Conservation (phyloP, 2,888 invertebrate species). For the Lithosia quadra region DNA sequence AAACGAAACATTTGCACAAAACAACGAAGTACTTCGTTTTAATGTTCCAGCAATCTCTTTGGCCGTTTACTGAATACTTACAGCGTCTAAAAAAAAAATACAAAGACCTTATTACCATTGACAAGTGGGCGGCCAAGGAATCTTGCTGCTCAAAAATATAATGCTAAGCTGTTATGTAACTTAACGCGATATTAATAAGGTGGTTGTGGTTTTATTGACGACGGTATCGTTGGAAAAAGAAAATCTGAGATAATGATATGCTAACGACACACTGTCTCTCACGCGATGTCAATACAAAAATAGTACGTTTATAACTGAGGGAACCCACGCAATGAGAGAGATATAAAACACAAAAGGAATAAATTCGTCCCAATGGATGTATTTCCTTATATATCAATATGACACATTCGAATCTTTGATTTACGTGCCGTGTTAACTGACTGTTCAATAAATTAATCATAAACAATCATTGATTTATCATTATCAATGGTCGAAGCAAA, state of each 20-base stretch:
- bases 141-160: slow-evolving; percentile 22
- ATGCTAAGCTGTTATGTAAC: slow-evolving; percentile 29
- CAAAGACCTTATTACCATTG: slow-evolving; percentile 53
- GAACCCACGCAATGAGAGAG: slow-evolving; percentile 70
- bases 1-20: slow-evolving; percentile 37
- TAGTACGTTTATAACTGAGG: slow-evolving; percentile 59
- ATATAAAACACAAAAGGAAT: slow-evolving; percentile 50
- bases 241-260: slow-evolving; percentile 64
- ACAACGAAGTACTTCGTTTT: slow-evolving; percentile 28
- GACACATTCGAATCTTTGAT: not conserved
- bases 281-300: slow-evolving; percentile 71
- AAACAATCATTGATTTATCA: not conserved
- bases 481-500: slow-evolving; percentile 5
- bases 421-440: not conserved
- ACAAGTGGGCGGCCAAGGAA: slow-evolving; percentile 48
- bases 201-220: slow-evolving; percentile 17
- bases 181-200: slow-evolving; percentile 37
- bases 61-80: slow-evolving; percentile 44
- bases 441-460: not conserved
- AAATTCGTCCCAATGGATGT: slow-evolving; percentile 21
- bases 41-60: slow-evolving; percentile 28
- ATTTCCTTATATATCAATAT: not conserved
- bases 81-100: slow-evolving; percentile 38
- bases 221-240: slow-evolving; percentile 41
- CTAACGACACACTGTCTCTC: slow-evolving; percentile 65